phyloP scores from a whole-genome alignment of 1,140 invertebrate genomes.

The Parapsyche elsis region DNA sequence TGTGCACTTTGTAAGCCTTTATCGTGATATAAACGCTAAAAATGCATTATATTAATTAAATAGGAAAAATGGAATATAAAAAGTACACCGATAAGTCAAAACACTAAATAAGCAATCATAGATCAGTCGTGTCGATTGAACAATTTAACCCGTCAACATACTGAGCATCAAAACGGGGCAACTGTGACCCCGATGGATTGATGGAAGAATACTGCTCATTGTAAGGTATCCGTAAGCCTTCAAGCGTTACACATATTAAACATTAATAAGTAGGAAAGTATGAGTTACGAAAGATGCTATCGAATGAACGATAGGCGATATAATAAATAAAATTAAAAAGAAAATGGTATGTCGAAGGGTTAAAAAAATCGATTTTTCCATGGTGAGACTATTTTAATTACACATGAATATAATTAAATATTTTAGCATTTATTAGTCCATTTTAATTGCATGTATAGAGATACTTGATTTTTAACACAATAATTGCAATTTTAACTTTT shows the following conservation, averaged over 20 bases:
- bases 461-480: slow-evolving; percentile 48
- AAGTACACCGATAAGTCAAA: slow-evolving; percentile 38
- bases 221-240: too few species aligned
- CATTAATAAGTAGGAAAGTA: too few species aligned
- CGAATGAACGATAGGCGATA: neutral
- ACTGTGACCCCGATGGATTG: too few species aligned
- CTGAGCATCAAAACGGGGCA: too few species aligned
- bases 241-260: too few species aligned
- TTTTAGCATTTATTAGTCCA: slow-evolving; percentile 53
- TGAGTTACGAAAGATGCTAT: neutral
- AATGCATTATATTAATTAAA: slow-evolving; percentile 43
- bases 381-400: slow-evolving; percentile 34
- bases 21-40: slow-evolving; percentile 54
- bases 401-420: slow-evolving; percentile 51
- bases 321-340: too few species aligned
- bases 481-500: slow-evolving; percentile 45
- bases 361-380: slow-evolving; percentile 3
- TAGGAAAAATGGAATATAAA: slow-evolving; percentile 33
- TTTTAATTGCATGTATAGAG: slow-evolving; percentile 52
- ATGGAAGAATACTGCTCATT: too few species aligned
- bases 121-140: slow-evolving; percentile 46
- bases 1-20: slow-evolving; percentile 54
- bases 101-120: slow-evolving; percentile 25
- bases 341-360: too few species aligned
- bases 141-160: too few species aligned